Evolutionary conservation across 2,888 invertebrate species (phyloP), one percentile per base, ranked within the genome.

Genomic region (Athripsodes cinereus): DNA sequence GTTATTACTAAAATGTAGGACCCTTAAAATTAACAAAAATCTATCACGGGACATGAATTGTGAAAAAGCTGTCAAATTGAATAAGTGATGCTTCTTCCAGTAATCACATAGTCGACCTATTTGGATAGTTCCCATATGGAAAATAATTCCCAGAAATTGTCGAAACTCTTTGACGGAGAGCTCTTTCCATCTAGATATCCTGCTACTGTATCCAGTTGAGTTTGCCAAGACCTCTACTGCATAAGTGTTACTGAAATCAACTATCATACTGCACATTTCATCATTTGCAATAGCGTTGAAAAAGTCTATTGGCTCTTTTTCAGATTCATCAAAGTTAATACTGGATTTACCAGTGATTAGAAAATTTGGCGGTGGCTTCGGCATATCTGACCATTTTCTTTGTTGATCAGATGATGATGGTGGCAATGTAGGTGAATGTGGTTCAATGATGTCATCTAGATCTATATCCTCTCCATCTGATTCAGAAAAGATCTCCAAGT

Each of bases 41-140:
- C 67, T 59, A 60, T 67, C 64, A 40, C 66, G 61, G 21, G 62
- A 65, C 66, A 69, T 68, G 55, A 62, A 62, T 10, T 50, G 2
- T n/a, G 50, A 58, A 60, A 69, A 68, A 46, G 51, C 49, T 22
- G 62, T 54, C 21, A 68, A 51, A 55, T 65, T 65, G 55, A 66
- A 66, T n/a, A 68, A 53, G 19, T 62, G 52, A 59, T 66, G 56
- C 40, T 53, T 67, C 60, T 67, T 65, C 66, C 68, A 68, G 52
- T 68, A 67, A 49, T 68, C 67, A 21, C 65, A 57, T 8, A 66
- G 55, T 35, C 64, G 57, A 21, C 66, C 66, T 19, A 66, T 26
- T 19, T 57, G 51, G 21, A 67, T 65, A 44, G 64, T 65, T 19
- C 66, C 68, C 65, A 66, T 68, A 57, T 68, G 66, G 51, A 67